Evolutionary conservation across 2,113 vertebrate species (phyloP), one percentile per base, ranked within the genome.

Genomic region (Pygoscelis adeliae): DNA sequence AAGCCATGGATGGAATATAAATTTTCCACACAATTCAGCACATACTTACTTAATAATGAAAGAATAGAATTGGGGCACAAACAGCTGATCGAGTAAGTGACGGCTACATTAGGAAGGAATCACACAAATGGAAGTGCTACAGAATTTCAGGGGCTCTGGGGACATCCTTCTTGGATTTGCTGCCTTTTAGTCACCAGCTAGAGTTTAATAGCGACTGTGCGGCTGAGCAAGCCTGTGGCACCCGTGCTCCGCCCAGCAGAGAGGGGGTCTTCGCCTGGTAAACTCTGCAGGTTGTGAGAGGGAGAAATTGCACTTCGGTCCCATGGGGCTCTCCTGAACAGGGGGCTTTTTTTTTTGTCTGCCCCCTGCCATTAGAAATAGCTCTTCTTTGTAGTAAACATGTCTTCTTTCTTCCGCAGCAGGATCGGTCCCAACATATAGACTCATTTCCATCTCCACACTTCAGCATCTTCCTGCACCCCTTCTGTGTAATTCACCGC

Each of bases 241-340:
- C 38, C 58, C 1, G 0, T 38, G 42, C n/a, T 81, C 9, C 52
- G 27, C 11, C 17, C 90, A 40, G 38, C 22, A 79, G 30, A 42
- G 38, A 4, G 5, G 5, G 5, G 30, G 5, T 86, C 5, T 50
- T 89, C 1, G 0, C 27, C n/a, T 12, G 12, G 27, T 52, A 27
- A 50, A n/a, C 34, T 50, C 66, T n/a, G 25, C 9, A n/a, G 69
- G 21, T 13, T 70, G 23, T 66, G 67, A 77, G 40, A 30, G 5
- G 25, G 36, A 44, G 34, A 10, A 56, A 15, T 3, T 26, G 40
- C 12, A 14, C 56, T 49, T 92, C 1, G 2, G 30, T 50, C 27
- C 72, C 42, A 3, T 3, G 1, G 38, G 21, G 16, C 10, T 79
- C 27, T 72, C 29, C 52, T 44, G 21, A 82, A 42, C 17, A 42